Evolutionary conservation across 2,888 invertebrate species (phyloP).

Genomic region (Peribatodes rhomboidaria): DNA sequence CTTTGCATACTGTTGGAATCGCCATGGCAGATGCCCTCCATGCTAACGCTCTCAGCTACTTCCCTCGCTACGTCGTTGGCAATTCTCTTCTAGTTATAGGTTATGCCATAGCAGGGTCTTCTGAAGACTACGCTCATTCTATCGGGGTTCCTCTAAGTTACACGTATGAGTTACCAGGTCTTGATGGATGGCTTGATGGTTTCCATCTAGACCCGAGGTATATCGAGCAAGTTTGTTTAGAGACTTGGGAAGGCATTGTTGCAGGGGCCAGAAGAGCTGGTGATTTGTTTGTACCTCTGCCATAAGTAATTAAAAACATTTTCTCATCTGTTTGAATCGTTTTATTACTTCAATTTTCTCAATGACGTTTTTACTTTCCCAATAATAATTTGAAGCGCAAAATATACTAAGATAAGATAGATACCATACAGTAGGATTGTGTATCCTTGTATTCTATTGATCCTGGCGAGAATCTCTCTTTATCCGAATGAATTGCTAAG

Average conservation of each 20-base stretch:
- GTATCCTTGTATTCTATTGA: conserved; percentile 7
- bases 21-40: conserved; percentile 75
- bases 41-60: conserved; percentile 59
- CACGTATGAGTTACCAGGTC: conserved; percentile 89
- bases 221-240: conserved; percentile 85
- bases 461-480: conserved; percentile 1
- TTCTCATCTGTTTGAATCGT: neutral
- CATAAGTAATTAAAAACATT: neutral
- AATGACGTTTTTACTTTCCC: neutral
- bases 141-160: conserved; percentile 86
- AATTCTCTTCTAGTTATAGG: conserved; percentile 80
- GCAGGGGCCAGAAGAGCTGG: conserved; percentile 75
- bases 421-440: neutral
- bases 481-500: conserved; percentile 25
- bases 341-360: neutral
- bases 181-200: conserved; percentile 71
- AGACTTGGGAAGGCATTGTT: conserved; percentile 87
- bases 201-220: conserved; percentile 86
- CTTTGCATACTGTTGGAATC: conserved; percentile 74
- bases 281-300: conserved; percentile 48
- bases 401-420: neutral
- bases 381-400: neutral
- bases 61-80: conserved; percentile 83
- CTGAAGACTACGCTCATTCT: conserved; percentile 89
- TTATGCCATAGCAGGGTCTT: conserved; percentile 87